Base-by-base conservation (phyloP, 2,113 vertebrate species). In the Perca fluviatilis region DNA sequence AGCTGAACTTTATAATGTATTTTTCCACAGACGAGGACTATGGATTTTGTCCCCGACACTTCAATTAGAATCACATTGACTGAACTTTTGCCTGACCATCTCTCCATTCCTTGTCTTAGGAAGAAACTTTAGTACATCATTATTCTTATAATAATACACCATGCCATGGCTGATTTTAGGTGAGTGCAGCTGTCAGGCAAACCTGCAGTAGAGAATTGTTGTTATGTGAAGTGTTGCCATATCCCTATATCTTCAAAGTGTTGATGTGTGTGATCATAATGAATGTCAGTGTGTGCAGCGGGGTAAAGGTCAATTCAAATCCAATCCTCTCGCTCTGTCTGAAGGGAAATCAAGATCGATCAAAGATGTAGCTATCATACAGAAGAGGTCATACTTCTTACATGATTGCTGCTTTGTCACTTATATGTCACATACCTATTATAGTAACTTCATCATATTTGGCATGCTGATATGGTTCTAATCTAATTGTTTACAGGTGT, bases 221-320 rank as follows among this genome's bases (percentile, higher is more conserved):
- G 18, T 60, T 23, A 60, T 15, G 7, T 57, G 6, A 30, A 15
- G 25, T 3, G 25, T 25, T 51, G 11, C 19, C 3, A n/a, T 13
- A 13, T 71, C 57, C 21, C 5, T 23, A 10, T 23, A 58, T 81
- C 19, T 62, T 63, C 33, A 27, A 21, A 66, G 21, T 69, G 56
- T 58, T 76, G 65, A 65, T 54, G 50, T 49, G 13, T 70, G 47
- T 51, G 65, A 30, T 79, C 13, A 25, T 66, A 33, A 13, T 43
- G 64, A 80, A 76, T 68, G 62, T 50, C 57, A 40, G 47, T n/a
- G 51, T 74, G 43, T 80, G 56, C 57, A 33, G 43, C 11, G 0
- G 79, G 36, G 36, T 70, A 74, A 89, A 89, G 80, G 80, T 84
- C 84, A 81, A 71, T 49, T 80, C 58, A 81, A 78, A 81, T 68